Evolutionary conservation across 2,888 invertebrate species (phyloP), one percentile per base, ranked within the genome.

Genomic region (Drosophila anceps): DNA sequence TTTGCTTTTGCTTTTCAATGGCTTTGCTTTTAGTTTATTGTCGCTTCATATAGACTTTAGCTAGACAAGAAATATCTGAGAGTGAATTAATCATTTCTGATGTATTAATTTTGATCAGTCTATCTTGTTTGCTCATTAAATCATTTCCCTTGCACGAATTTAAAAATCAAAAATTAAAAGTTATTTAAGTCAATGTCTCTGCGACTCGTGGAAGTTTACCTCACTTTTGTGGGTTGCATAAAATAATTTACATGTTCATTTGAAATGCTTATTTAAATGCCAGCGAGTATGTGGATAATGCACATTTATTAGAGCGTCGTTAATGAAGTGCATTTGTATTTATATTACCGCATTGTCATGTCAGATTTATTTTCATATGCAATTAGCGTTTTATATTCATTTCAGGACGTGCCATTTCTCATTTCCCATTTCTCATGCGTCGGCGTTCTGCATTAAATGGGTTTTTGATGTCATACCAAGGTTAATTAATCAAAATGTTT

Each of bases 381-480:
- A 84, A 85, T 88, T 88, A 85, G 63, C 68, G 83, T 88, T 74
- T 85, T 73, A 77, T 73, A 88, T 80, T 72, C 69, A 74, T 68
- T 67, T 54, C 51, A 41, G 46, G 18, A 33, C 31, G 44, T 66
- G 65, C 31, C 63, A 54, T 58, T 59, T 44, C 46, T 54, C 69
- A 57, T 51, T 53, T 53, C 27, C 2, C 69, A 48, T 53, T 69
- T 44, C 37, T 58, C 76, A 60, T 51, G 27, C 20, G 35, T 6
- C 46, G 41, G 33, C 24, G 48, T 44, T 39, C 12, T 61, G 60
- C 39, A 55, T 54, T 55, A 43, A 63, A 46, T 53, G 10, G 20
- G 27, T 10, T 41, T 71, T 50, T 33, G n/a, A 35, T 54, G 60
- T 57, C 24, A 58, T 60, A 24, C 44, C 20, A 15, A 39, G 29